Conservation (phyloP, 2,888 invertebrate species). For the Argynnis bischoffii region DNA sequence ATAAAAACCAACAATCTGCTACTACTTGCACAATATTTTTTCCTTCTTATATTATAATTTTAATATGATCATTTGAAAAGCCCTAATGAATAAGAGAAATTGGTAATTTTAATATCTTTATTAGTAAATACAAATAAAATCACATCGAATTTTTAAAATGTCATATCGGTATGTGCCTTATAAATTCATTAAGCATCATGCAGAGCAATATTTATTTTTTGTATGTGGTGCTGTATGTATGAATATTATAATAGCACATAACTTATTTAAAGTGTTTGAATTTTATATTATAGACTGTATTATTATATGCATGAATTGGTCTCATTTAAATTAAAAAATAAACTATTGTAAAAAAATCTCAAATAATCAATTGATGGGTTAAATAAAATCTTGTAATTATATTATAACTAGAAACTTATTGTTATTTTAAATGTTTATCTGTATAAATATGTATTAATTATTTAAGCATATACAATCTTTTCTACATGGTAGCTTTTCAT, state of each 20-base stretch:
- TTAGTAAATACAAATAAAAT: background rate
- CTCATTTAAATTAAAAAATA: too few species aligned
- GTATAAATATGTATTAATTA: too few species aligned
- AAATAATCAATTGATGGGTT: background rate
- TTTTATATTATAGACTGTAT: too few species aligned
- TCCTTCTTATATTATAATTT: too few species aligned
- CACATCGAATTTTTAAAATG: conserved; percentile 1
- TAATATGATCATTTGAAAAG: too few species aligned
- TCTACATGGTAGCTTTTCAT: too few species aligned
- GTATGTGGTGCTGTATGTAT: conserved; percentile 19
- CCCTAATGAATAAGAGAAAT: background rate
- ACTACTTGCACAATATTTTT: too few species aligned
- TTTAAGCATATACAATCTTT: too few species aligned
- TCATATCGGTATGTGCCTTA: conserved; percentile 34
- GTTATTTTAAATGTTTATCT: background rate
- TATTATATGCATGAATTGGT: too few species aligned
- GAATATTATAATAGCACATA: background rate
- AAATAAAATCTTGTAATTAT: conserved; percentile 2
- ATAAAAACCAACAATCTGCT: too few species aligned
- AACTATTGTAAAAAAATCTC: too few species aligned
- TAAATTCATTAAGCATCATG: conserved; percentile 32
- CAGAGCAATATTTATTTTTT: conserved; percentile 19
- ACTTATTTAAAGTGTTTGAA: too few species aligned
- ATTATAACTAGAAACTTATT: background rate
- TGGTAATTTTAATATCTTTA: background rate